Conservation (phyloP, 2,113 vertebrate species). For the Cichladusa arquata region DNA sequence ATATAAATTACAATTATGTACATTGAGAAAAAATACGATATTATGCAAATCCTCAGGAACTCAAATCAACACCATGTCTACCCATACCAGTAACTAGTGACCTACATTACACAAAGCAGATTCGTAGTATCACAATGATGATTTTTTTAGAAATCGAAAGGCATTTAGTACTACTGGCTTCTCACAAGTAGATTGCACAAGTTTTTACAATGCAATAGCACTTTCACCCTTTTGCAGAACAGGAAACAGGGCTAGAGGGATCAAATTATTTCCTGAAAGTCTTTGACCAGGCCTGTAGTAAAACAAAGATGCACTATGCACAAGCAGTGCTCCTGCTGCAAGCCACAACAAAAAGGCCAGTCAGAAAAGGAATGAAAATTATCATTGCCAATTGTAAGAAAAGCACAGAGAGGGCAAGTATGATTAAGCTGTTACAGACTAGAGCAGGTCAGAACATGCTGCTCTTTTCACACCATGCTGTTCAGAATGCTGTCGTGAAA, state of each 20-base stretch:
- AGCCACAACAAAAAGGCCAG: not conserved
- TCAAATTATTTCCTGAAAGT: not conserved
- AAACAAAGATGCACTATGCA: not conserved
- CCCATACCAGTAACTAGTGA: not conserved
- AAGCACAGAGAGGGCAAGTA: not conserved
- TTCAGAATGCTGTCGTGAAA: not conserved
- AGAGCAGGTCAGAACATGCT: not conserved
- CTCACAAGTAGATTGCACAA: not conserved
- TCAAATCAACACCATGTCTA: not conserved
- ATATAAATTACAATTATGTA: not conserved
- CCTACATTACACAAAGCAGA: not conserved
- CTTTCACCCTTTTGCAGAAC: not conserved
- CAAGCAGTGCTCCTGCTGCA: not conserved
- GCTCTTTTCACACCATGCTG: not conserved
- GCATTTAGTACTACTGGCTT: not conserved
- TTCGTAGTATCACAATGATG: not conserved
- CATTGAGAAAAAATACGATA: not conserved
- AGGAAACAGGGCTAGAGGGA: not conserved
- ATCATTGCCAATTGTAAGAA: not conserved
- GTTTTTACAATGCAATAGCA: not conserved
- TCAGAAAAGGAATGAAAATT: not conserved
- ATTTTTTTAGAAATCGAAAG: not conserved
- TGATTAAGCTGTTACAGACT: not conserved
- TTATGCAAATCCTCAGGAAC: not conserved
- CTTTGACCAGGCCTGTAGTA: not conserved